Conservation (phyloP, 2,113 vertebrate species). For the Bambusicola thoracicus region DNA sequence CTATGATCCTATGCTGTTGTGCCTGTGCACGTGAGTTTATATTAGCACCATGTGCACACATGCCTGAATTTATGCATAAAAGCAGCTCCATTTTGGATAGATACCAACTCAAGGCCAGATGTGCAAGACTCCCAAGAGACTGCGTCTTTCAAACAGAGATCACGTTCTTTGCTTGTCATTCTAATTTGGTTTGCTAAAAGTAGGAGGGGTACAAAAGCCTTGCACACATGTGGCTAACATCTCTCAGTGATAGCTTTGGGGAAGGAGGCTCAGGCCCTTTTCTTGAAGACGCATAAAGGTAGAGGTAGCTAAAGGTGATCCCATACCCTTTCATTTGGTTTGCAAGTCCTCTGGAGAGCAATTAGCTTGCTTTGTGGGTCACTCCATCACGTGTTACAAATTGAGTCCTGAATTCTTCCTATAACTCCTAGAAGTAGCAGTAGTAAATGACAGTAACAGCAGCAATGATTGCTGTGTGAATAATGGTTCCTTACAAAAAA, state of each 20-base stretch:
- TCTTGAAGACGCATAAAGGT: neutral
- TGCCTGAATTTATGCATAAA: neutral
- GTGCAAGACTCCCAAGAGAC: neutral
- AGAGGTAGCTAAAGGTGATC: neutral
- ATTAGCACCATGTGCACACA: neutral
- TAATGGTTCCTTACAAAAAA: neutral
- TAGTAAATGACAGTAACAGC: neutral
- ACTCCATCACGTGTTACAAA: neutral
- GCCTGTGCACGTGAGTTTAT: neutral
- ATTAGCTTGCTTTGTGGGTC: neutral
- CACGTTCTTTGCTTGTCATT: neutral
- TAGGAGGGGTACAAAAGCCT: neutral
- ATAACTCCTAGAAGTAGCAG: neutral
- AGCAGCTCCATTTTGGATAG: neutral
- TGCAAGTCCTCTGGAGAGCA: neutral
- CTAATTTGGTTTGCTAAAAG: neutral
- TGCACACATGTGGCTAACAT: accelerated
- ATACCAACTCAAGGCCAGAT: neutral
- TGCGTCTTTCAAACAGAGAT: neutral
- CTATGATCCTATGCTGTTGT: neutral
- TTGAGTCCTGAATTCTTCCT: neutral
- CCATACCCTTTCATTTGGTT: neutral
- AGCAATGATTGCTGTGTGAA: accelerated
- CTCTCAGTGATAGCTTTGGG: neutral
- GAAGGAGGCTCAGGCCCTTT: neutral